Percentiles rank a stretch among this genome's conserved stretches.
Evolutionary conservation across 2,888 invertebrate species (phyloP).

Genomic region (Dusona sp.): DNA sequence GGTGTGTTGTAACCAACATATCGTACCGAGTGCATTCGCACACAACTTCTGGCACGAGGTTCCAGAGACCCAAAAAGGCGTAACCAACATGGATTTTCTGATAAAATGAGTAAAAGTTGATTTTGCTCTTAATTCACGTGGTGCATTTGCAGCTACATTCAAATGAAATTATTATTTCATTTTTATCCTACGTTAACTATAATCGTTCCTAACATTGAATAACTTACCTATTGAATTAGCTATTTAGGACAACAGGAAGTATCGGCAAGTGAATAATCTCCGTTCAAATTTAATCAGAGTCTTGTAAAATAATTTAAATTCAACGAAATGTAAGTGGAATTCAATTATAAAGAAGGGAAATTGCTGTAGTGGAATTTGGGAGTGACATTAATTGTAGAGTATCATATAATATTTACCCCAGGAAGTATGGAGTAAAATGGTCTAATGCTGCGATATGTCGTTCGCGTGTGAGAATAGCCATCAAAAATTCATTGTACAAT

Average conservation of each 20-base stretch:
- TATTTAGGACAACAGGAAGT: not conserved
- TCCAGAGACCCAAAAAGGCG: not conserved
- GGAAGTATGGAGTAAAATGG: not conserved
- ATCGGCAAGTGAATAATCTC: not conserved
- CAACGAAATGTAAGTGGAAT: not conserved
- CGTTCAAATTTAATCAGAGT: not conserved
- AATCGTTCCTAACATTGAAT: not conserved
- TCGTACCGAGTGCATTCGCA: not conserved
- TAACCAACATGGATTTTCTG: not conserved
- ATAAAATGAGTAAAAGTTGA: not conserved
- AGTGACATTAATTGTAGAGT: not conserved
- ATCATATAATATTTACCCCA: not conserved
- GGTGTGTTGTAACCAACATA: constrained; percentile 23
- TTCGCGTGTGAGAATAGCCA: no score
- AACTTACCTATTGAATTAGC: not conserved
- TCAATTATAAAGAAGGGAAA: not conserved
- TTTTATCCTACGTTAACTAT: no score
- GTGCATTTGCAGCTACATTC: not conserved
- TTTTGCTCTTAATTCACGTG: not conserved
- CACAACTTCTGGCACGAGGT: not conserved
- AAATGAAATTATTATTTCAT: not conserved
- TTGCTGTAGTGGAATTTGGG: not conserved
- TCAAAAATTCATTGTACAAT: no score
- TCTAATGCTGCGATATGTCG: not conserved
- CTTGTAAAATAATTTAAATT: not conserved